phyloP scores from a whole-genome alignment of 2,797 vertebrate genomes.

The Orientallactaga sibirica region DNA sequence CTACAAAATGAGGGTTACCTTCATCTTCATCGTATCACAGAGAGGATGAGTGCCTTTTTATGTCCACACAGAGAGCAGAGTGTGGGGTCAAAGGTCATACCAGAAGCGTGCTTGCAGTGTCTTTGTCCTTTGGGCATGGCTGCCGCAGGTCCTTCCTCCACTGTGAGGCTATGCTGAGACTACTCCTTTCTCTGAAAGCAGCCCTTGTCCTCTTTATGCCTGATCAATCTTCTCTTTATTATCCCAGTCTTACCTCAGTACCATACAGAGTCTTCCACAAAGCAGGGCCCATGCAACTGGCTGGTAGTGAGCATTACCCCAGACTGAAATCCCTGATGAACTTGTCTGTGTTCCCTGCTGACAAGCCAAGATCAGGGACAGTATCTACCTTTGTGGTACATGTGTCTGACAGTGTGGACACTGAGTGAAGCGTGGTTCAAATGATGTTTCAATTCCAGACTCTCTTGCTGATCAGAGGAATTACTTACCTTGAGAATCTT shows the following conservation, averaged over 20 bases:
- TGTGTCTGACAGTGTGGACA: not conserved
- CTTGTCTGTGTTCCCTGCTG: not conserved
- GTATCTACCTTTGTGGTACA: not conserved
- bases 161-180: too few species aligned
- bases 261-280: not conserved
- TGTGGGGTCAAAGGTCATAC: not conserved
- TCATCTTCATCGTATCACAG: too few species aligned
- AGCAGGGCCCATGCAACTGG: not conserved
- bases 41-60: not conserved
- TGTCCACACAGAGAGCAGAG: not conserved
- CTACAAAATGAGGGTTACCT: too few species aligned
- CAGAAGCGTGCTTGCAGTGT: not conserved
- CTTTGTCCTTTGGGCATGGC: not conserved
- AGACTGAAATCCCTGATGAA: not conserved
- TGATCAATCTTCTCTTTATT: not conserved
- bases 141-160: not conserved
- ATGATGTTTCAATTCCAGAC: not conserved
- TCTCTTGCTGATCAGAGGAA: not conserved
- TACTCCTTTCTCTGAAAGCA: not conserved
- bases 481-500: constrained; percentile 1
- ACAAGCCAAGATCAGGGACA: not conserved
- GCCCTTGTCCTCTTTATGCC: not conserved
- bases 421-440: not conserved
- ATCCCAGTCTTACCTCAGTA: not conserved
- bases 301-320: not conserved